Conservation (phyloP, 2,888 invertebrate species). For the Seira sanloemensis region DNA sequence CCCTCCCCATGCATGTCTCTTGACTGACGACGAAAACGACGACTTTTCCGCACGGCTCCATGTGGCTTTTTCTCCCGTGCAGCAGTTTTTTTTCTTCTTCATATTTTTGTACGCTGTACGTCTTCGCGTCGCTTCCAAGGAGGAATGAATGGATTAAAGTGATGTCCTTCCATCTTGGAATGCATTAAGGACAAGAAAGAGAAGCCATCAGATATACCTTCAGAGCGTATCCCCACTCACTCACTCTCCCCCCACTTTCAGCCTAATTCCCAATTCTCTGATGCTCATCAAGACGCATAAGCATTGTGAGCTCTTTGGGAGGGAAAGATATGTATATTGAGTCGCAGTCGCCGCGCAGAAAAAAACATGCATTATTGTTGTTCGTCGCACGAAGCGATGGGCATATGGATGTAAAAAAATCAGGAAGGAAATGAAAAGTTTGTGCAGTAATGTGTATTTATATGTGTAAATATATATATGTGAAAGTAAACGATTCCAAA, state of each 20-base stretch:
- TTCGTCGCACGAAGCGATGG: too few species aligned
- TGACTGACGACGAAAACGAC: slow-evolving; percentile 36
- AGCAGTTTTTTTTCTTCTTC: slow-evolving; percentile 1
- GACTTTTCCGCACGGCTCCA: slow-evolving; percentile 21
- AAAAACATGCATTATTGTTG: too few species aligned
- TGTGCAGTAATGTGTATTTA: not conserved
- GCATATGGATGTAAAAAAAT: slow-evolving; percentile 23
- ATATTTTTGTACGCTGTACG: not conserved
- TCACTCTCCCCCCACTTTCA: not conserved
- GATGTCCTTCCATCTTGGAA: slow-evolving; percentile 50
- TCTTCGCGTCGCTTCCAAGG: not conserved
- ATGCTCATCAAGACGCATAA: not conserved
- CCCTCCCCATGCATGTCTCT: slow-evolving; percentile 64
- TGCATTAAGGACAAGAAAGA: slow-evolving; percentile 1
- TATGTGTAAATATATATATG: too few species aligned
- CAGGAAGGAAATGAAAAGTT: not conserved
- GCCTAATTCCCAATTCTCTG: slow-evolving; percentile 8
- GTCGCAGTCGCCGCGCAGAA: too few species aligned
- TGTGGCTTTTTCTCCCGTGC: slow-evolving; percentile 20
- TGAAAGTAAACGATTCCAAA: too few species aligned
- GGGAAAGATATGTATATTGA: too few species aligned
- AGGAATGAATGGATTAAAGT: slow-evolving; percentile 25
- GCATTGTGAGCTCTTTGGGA: not conserved
- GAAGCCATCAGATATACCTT: slow-evolving; percentile 25
- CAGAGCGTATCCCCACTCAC: too few species aligned